Percentiles rank a stretch among this genome's conserved stretches.
phyloP scores from a whole-genome alignment of 1,140 invertebrate genomes.

The Muscidifurax raptorellus region DNA sequence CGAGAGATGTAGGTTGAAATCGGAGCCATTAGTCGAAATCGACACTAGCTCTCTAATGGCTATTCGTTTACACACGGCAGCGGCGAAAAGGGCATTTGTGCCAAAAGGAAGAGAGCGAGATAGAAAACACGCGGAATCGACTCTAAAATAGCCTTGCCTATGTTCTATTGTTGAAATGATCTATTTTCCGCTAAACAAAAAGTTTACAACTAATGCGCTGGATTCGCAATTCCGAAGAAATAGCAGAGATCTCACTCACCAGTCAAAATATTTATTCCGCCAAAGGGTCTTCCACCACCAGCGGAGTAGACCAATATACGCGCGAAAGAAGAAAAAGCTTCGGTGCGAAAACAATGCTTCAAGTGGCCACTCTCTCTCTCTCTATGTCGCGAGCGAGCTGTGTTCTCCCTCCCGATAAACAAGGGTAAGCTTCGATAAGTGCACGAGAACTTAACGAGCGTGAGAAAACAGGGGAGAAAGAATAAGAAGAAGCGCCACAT shows the following conservation, averaged over 20 bases:
- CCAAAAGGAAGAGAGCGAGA: background rate
- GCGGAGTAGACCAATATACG: background rate
- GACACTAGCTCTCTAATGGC: slow-evolving; percentile 29
- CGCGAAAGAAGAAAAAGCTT: background rate
- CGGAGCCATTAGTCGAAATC: slow-evolving; percentile 46
- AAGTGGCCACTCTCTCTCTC: slow-evolving; percentile 27
- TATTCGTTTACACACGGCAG: slow-evolving; percentile 11
- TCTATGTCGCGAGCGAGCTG: background rate
- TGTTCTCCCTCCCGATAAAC: slow-evolving; percentile 29
- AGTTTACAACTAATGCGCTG: too few species aligned
- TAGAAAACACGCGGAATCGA: background rate
- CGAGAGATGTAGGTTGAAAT: slow-evolving; percentile 21
- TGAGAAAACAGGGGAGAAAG: slow-evolving; percentile 45
- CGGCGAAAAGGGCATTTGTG: background rate
- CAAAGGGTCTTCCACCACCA: too few species aligned
- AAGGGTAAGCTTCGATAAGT: slow-evolving; percentile 41
- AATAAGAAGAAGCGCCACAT: background rate
- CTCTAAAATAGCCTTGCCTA: background rate
- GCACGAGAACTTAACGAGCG: slow-evolving; percentile 36
- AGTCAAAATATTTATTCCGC: background rate
- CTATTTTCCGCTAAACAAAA: too few species aligned
- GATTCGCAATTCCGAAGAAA: too few species aligned
- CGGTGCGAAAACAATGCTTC: slow-evolving; percentile 21
- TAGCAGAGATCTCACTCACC: background rate
- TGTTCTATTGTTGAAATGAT: too few species aligned